Evolutionary conservation across 2,888 invertebrate genomes (phyloP).

Genomic region (Germaria angustata): DNA sequence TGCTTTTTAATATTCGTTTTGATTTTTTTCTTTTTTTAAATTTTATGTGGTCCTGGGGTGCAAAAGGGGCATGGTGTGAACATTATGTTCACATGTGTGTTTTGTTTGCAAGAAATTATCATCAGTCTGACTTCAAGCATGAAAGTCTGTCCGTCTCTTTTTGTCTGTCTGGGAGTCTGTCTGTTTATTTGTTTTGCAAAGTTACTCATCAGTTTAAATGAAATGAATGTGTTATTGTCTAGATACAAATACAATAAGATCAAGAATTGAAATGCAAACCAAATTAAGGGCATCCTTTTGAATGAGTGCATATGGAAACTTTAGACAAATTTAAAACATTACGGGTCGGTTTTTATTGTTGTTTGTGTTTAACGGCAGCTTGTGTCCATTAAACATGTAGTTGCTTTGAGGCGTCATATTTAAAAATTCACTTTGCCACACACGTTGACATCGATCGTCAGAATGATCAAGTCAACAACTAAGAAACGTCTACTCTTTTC

Average conservation of each 20-base stretch:
- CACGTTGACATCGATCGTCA: conserved; percentile 55
- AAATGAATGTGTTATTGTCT: background rate
- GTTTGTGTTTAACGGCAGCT: conserved; percentile 61
- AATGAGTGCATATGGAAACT: conserved; percentile 33
- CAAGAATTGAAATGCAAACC: conserved; percentile 54
- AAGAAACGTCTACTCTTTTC: background rate
- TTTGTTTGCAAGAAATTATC: conserved; percentile 17
- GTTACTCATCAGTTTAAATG: conserved; percentile 29
- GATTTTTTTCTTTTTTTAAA: background rate
- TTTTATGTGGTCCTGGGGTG: conserved; percentile 41
- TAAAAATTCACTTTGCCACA: conserved; percentile 66
- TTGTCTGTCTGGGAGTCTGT: background rate
- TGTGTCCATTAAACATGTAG: conserved; percentile 59
- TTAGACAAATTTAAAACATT: background rate
- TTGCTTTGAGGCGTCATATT: conserved; percentile 66
- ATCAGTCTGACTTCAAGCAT: conserved; percentile 7
- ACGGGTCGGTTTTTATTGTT: conserved; percentile 40
- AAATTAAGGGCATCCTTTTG: conserved; percentile 49
- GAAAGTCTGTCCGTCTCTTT: background rate
- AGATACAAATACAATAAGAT: conserved; percentile 37
- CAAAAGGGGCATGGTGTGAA: conserved; percentile 74
- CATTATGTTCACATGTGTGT: conserved; percentile 76
- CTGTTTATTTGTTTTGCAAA: conserved; percentile 32
- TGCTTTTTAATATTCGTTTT: conserved; percentile 28
- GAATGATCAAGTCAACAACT: conserved; percentile 3